Conservation (phyloP, 2,113 vertebrate species). For the Myrmecobius fasciatus region DNA sequence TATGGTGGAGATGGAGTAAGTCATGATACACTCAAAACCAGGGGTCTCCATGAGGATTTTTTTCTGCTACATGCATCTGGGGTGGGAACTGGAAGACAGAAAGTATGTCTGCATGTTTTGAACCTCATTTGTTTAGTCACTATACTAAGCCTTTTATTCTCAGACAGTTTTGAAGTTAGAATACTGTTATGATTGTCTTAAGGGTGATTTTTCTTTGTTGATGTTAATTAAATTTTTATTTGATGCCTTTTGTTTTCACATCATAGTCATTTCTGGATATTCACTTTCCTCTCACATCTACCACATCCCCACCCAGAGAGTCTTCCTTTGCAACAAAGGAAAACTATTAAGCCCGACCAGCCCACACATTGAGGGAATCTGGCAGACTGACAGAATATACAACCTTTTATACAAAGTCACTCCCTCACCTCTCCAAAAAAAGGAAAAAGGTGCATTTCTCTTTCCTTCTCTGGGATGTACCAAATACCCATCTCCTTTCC, state of each 20-base stretch:
- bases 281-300: too few species aligned
- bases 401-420: background rate
- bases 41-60: constrained; percentile 21
- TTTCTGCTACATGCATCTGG: background rate
- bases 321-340: background rate
- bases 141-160: constrained; percentile 23
- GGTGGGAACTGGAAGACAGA: background rate
- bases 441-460: background rate
- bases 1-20: constrained; percentile 37
- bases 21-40: background rate
- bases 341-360: background rate
- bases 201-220: background rate
- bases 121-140: constrained; percentile 19
- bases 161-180: background rate
- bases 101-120: constrained; percentile 14
- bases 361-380: background rate
- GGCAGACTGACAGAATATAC: background rate
- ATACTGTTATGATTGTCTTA: background rate
- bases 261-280: background rate
- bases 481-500: background rate
- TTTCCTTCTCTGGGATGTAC: background rate
- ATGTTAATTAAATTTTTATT: background rate
- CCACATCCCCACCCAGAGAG: background rate
- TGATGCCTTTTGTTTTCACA: background rate
- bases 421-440: background rate